Conservation (phyloP, 2,113 vertebrate genomes). For the Semicossyphus pulcher region DNA sequence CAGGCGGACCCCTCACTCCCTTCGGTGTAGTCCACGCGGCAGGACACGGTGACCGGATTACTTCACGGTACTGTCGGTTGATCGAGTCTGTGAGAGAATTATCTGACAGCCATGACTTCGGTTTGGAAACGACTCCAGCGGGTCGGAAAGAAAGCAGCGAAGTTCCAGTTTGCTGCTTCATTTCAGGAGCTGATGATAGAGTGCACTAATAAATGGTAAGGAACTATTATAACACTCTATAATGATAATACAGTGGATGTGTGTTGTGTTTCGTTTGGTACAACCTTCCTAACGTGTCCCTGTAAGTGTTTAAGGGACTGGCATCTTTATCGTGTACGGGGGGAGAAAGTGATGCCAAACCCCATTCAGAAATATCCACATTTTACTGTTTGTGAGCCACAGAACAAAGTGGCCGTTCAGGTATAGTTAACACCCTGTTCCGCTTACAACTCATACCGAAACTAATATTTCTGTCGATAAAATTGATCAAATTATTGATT, state of each 20-base stretch:
- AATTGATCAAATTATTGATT: background rate
- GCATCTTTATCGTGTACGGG: background rate
- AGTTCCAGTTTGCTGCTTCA: conserved; percentile 91
- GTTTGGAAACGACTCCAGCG: conserved; percentile 95
- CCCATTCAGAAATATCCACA: background rate
- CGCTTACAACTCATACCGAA: rapidly evolving
- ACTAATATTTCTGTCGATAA: background rate
- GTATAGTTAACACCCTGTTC: background rate
- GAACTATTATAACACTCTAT: background rate
- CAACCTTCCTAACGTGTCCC: background rate
- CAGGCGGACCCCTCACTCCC: conserved; percentile 13
- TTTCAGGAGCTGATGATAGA: conserved; percentile 89
- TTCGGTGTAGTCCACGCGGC: background rate
- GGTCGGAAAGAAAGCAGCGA: conserved; percentile 89
- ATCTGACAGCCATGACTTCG: conserved; percentile 85
- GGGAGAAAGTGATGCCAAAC: conserved; percentile 15
- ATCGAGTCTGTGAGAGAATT: background rate
- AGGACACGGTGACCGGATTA: background rate
- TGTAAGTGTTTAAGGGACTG: background rate
- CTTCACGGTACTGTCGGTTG: background rate
- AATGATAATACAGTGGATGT: too few species aligned
- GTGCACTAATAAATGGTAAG: conserved; percentile 90
- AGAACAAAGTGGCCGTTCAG: background rate
- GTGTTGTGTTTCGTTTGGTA: background rate
- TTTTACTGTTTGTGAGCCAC: background rate